Percentiles rank a stretch among this genome's conserved stretches.
Conservation (phyloP, 2,888 invertebrate species). For the Lasioglossum malachurum region DNA sequence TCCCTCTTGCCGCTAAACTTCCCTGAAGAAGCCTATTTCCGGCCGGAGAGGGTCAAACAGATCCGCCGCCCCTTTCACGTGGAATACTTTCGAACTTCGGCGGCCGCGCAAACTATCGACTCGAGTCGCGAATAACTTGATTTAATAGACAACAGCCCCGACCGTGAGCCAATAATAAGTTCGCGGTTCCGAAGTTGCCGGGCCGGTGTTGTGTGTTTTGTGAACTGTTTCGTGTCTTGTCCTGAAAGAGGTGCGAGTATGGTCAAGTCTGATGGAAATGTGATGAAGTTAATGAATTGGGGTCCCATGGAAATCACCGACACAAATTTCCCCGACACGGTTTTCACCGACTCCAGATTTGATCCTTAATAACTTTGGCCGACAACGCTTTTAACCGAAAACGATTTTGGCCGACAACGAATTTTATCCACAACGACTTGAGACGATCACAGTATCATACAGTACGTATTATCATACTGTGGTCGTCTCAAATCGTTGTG, state of each 20-base stretch:
- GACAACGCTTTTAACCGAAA: too few relatives aligned
- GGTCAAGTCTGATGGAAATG: neutral
- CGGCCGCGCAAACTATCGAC: neutral
- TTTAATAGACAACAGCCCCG: neutral
- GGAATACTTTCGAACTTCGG: neutral
- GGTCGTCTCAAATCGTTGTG: too few relatives aligned
- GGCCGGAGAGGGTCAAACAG: neutral
- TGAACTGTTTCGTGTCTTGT: constrained; percentile 2
- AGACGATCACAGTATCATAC: too few relatives aligned
- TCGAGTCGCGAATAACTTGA: neutral
- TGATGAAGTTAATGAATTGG: neutral
- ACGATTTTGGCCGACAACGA: too few relatives aligned
- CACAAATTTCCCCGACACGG: too few relatives aligned
- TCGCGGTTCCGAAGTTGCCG: neutral
- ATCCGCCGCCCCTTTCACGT: neutral
- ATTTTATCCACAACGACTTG: too few relatives aligned
- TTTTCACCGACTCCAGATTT: too few relatives aligned
- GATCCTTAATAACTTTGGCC: too few relatives aligned
- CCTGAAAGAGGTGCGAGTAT: neutral
- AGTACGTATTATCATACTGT: too few relatives aligned
- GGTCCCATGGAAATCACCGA: too few relatives aligned
- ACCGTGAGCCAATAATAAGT: neutral
- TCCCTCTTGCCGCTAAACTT: constrained; percentile 23
- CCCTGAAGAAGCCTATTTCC: constrained; percentile 32
- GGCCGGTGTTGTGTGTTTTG: neutral